Evolutionary conservation across 2,888 invertebrate species (phyloP).

Genomic region (Neoitamus cyanurus): DNA sequence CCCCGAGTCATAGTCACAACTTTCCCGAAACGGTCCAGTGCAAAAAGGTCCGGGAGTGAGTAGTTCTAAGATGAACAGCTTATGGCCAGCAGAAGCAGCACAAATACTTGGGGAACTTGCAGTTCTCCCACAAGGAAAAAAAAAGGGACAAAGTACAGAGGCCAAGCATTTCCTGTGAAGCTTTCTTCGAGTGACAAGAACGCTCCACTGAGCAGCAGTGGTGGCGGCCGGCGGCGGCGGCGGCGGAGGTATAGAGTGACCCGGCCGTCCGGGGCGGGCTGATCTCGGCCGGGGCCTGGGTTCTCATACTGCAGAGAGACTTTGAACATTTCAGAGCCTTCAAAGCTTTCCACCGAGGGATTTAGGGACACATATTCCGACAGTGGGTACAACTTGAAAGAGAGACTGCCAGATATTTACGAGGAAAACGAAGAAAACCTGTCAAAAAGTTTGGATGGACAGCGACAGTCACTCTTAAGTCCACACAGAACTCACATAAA

Average conservation of each 20-base stretch:
- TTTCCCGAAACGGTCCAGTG: neutral
- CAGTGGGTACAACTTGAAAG: conserved; percentile 20
- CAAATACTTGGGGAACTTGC: neutral
- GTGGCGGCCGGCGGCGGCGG: neutral
- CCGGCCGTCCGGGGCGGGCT: neutral
- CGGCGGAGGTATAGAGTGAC: neutral
- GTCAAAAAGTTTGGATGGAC: conserved; percentile 47
- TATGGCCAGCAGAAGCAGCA: neutral
- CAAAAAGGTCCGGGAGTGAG: neutral
- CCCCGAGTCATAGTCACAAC: neutral
- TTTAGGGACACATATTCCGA: conserved; percentile 31
- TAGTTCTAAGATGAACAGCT: neutral
- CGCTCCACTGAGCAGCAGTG: neutral
- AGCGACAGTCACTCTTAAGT: conserved; percentile 34
- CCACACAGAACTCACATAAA: conserved; percentile 15
- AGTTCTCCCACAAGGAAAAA: neutral
- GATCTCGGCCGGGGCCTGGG: neutral
- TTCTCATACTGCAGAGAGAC: neutral
- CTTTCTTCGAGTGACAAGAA: conserved; percentile 16
- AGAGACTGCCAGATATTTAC: conserved; percentile 38
- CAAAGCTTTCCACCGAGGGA: conserved; percentile 31
- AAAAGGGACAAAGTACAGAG: neutral
- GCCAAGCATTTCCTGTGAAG: conserved; percentile 6
- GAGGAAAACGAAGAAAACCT: conserved; percentile 40
- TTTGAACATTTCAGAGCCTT: conserved; percentile 27